These are phyloP conservation scores for Betta splendens DNA, from an alignment of 2,797 vertebrate genomes.

Conservation along the genomic window DNA sequence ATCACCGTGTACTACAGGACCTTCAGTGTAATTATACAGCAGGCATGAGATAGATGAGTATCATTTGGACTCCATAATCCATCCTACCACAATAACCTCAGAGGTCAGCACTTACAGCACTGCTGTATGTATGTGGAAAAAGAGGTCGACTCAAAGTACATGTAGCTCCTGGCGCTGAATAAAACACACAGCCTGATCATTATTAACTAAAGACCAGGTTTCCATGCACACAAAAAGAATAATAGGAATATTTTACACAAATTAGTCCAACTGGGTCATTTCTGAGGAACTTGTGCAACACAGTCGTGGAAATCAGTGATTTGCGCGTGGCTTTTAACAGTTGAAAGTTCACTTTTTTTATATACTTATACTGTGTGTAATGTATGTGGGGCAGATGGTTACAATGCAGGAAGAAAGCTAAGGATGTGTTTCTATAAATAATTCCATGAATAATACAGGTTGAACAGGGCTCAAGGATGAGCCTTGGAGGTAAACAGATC, in stretches of 20 bases:
- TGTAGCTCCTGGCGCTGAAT: too few species aligned
- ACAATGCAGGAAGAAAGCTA: constrained; percentile 5
- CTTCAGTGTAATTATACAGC: background rate
- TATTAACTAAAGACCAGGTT: too few species aligned
- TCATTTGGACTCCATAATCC: constrained; percentile 37
- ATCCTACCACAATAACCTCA: constrained; percentile 36
- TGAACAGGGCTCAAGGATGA: constrained; percentile 40
- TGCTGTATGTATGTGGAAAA: too few species aligned
- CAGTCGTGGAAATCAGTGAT: too few species aligned
- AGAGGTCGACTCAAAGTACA: too few species aligned
- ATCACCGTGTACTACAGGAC: background rate
- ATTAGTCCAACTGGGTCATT: too few species aligned
- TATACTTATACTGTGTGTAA: constrained; percentile 2
- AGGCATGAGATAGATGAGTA: constrained; percentile 32
- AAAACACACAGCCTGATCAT: too few species aligned
- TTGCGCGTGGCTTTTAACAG: too few species aligned
- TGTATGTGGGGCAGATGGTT: constrained; percentile 17
- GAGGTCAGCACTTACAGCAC: constrained; percentile 30
- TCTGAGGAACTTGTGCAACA: too few species aligned
- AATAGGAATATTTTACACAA: too few species aligned
- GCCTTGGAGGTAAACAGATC: constrained; percentile 59
- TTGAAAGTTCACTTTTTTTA: too few species aligned
- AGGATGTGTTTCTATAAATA: constrained; percentile 45
- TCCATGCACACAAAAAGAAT: too few species aligned
- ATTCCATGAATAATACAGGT: constrained; percentile 61